Conservation (phyloP, 2,797 vertebrate species). For the Labroides dimidiatus region DNA sequence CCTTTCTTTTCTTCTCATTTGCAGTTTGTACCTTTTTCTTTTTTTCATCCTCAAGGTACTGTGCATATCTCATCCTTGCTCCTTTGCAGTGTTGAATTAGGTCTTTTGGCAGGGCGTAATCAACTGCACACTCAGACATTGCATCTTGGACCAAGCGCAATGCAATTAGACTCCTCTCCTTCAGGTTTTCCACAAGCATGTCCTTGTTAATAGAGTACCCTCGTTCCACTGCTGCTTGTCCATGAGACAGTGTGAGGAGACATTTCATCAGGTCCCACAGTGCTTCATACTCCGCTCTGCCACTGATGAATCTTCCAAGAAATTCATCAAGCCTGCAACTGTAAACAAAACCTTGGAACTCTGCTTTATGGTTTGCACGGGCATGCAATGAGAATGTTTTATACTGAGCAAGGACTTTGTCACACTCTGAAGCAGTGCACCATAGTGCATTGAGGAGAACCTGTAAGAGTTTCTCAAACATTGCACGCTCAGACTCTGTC, state of each 20-base stretch:
- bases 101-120: too few species aligned
- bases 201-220: background rate
- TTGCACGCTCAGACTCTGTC: too few species aligned
- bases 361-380: background rate
- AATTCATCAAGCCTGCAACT: background rate
- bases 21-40: background rate
- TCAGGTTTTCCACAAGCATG: background rate
- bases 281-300: conserved; percentile 5
- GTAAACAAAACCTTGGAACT: background rate
- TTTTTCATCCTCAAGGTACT: background rate
- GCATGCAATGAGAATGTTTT: background rate
- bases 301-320: background rate
- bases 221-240: conserved; percentile 4
- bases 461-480: background rate
- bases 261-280: background rate
- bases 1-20: background rate
- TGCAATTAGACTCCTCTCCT: background rate
- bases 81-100: background rate
- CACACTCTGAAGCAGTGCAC: background rate
- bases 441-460: background rate
- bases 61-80: background rate
- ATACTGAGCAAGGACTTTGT: conserved; percentile 3
- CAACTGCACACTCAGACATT: background rate
- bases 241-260: conserved; percentile 6
- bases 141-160: background rate